Evolutionary conservation across 2,113 vertebrate genomes (phyloP).

Genomic region (Ramphastos sulfuratus): DNA sequence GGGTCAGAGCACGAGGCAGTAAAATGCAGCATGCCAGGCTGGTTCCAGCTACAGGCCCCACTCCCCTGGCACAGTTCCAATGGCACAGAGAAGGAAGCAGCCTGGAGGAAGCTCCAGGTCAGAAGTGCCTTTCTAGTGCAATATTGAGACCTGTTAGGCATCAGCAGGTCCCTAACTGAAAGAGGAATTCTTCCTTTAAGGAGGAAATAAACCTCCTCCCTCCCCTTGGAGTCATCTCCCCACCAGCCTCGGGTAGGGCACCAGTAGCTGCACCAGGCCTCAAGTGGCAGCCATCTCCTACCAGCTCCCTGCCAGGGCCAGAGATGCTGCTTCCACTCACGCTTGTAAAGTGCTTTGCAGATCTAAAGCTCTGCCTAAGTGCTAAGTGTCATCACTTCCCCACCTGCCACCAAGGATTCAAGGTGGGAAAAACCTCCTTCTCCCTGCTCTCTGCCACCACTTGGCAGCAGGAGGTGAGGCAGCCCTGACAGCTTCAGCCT

Average conservation of each 20-base stretch:
- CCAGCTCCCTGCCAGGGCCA: neutral
- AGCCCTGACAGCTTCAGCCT: conserved; percentile 3
- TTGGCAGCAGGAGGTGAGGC: neutral
- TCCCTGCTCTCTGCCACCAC: neutral
- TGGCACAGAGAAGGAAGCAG: neutral
- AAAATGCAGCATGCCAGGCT: neutral
- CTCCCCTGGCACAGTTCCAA: neutral
- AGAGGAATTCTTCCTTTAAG: neutral
- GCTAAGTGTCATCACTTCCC: neutral
- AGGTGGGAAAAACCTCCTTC: neutral
- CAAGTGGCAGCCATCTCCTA: neutral
- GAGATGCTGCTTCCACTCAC: neutral
- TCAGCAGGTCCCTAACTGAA: neutral
- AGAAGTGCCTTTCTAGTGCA: conserved; percentile 56
- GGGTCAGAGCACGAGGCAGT: neutral
- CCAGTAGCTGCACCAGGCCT: neutral
- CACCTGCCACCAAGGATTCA: too few relatives aligned
- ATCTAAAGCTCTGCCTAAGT: conserved; percentile 60
- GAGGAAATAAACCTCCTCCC: neutral
- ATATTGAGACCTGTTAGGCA: neutral
- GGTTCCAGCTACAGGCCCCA: neutral
- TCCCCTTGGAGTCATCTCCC: neutral
- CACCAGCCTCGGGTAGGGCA: neutral
- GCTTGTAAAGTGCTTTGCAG: conserved; percentile 71
- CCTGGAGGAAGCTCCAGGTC: neutral